phyloP scores from a whole-genome alignment of 1,140 invertebrate species.

The Heliconius hermathena region DNA sequence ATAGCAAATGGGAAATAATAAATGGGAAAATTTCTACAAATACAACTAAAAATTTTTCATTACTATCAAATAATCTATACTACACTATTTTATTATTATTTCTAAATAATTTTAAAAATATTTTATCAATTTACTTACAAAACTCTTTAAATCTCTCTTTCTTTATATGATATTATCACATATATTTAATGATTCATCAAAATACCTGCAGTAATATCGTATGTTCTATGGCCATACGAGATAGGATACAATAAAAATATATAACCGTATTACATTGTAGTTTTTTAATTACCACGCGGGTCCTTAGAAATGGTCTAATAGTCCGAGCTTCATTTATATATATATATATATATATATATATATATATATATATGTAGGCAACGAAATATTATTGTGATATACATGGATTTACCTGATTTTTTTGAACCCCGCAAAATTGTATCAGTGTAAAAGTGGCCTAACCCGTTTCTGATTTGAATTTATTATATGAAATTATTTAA shows the following conservation, averaged over 20 bases:
- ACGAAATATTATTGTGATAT: constrained; percentile 55
- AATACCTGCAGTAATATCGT: not conserved
- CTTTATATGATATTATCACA: too few relatives aligned
- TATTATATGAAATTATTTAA: not conserved
- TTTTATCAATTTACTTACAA: too few relatives aligned
- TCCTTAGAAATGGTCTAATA: constrained; percentile 1
- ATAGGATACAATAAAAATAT: not conserved
- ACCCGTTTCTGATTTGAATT: not conserved
- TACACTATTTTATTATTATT: too few relatives aligned
- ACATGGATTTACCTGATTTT: constrained; percentile 42
- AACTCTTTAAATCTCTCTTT: too few relatives aligned
- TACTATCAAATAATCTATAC: too few relatives aligned
- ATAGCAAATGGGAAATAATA: too few relatives aligned
- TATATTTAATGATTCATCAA: not conserved
- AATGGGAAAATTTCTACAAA: too few relatives aligned
- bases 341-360: constrained; percentile 22
- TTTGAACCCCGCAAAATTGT: constrained; percentile 9
- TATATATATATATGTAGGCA: constrained; percentile 39
- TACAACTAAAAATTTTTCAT: too few relatives aligned
- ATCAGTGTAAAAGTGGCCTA: not conserved
- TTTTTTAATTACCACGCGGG: not conserved
- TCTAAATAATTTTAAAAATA: too few relatives aligned
- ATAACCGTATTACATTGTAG: not conserved
- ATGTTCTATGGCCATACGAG: not conserved
- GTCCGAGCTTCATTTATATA: constrained; percentile 40